Base-by-base conservation (phyloP, 2,797 vertebrate species). In the Aotus griseimembra region DNA sequence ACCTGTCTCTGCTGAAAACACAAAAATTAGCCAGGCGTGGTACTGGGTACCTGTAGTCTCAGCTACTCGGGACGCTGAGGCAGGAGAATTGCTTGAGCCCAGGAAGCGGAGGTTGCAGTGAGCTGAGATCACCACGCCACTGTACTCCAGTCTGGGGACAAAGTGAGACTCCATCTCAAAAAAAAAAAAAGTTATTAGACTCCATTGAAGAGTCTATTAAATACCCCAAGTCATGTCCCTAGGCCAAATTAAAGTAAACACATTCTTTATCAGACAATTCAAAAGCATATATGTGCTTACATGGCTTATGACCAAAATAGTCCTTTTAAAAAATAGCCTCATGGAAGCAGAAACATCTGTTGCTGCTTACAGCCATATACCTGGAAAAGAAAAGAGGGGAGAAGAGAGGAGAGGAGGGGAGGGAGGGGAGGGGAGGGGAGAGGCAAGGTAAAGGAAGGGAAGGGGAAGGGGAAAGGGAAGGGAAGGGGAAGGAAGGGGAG, bases 301-400 rank as follows among this genome's bases (percentile, higher is more conserved):
- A 0, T 99, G 99, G 77, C 97, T 97, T 58, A 98, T 98, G 87
- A 99, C 98, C 86, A 99, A 98, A 95, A 98, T 96, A 88, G 98
- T 98, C 88, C 99, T 98, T 98, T 99, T 99, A 97, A 99, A 96
- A 98, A 99, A 99, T 13, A 99, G 98, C 26, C 97, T 98, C 77
- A 98, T 98, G 73, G 97, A 96, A 61, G 97, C 55, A 99, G 90
- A 82, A 99, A 98, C 94, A 98, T 99, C 97, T 98, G 55, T 98
- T 97, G 97, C 98, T 98, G 96, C 98, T 99, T 79, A 98, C 93
- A 13, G 98, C 98, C 96, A 99, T 97, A 95, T 98, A 98, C 93
- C 99, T 99, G 98, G 94, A 98, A 98, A 12, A 92, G 0, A 86
- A 97, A 52, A 75, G 89, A 22, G 52, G 20, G 52, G 20, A 55